phyloP scores from a whole-genome alignment of 1,140 invertebrate genomes.

The Dendroctonus ponderosae region DNA sequence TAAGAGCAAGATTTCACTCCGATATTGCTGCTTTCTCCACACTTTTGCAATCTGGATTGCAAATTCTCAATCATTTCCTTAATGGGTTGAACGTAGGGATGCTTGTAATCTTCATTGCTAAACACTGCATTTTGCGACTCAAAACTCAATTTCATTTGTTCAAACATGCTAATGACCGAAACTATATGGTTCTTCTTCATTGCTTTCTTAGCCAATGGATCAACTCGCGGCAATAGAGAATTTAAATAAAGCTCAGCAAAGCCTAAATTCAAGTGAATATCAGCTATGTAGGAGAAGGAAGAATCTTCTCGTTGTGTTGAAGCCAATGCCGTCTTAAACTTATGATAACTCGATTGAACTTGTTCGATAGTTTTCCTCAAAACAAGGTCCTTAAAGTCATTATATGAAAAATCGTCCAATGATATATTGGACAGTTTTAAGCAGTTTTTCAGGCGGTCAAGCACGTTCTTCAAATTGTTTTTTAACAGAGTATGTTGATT shows the following conservation, averaged over 20 bases:
- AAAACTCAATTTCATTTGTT: conserved; percentile 40
- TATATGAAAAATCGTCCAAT: too few relatives aligned
- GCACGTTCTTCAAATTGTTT: too few relatives aligned
- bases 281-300: conserved; percentile 24
- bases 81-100: conserved; percentile 49
- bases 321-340: too few relatives aligned
- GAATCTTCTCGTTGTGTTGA: not conserved
- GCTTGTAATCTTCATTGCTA: conserved; percentile 38
- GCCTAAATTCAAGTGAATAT: conserved; percentile 40
- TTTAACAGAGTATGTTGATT: too few relatives aligned
- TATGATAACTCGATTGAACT: too few relatives aligned
- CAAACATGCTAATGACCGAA: conserved; percentile 55
- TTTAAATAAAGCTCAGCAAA: conserved; percentile 44
- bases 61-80: conserved; percentile 45
- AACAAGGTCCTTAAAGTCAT: too few relatives aligned
- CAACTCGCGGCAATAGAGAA: conserved; percentile 58
- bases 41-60: conserved; percentile 45
- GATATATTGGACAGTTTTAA: too few relatives aligned
- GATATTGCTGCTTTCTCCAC: conserved; percentile 55
- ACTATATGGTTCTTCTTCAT: conserved; percentile 65
- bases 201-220: conserved; percentile 71
- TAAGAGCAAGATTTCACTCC: conserved; percentile 30
- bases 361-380: too few relatives aligned
- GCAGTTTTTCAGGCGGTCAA: too few relatives aligned
- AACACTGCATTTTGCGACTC: conserved; percentile 41